phyloP scores from a whole-genome alignment of 2,888 invertebrate genomes.

The Polia nebulosa region DNA sequence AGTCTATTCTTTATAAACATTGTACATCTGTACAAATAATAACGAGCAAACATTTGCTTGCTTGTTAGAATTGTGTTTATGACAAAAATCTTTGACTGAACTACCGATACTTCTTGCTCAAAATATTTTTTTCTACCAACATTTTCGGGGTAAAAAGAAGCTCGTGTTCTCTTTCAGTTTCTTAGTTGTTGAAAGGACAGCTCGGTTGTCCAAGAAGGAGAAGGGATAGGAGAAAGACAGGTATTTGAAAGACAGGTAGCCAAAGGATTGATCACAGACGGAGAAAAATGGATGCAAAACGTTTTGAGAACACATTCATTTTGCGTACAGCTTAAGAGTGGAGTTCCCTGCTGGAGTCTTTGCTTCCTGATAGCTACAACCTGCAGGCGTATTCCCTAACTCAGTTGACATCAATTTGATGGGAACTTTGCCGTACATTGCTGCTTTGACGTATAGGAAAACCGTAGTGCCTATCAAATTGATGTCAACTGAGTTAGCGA shows the following conservation, averaged over 20 bases:
- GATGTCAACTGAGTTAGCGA: too few relatives aligned
- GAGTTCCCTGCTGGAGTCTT: too few relatives aligned
- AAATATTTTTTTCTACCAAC: background rate
- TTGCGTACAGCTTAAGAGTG: too few relatives aligned
- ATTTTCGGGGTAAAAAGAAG: background rate
- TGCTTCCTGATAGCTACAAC: too few relatives aligned
- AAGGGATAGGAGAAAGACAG: background rate
- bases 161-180: background rate
- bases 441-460: too few relatives aligned
- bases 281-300: too few relatives aligned
- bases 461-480: too few relatives aligned
- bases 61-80: slow-evolving; percentile 32
- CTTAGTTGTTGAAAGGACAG: background rate
- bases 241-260: background rate
- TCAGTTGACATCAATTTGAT: too few relatives aligned
- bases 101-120: background rate
- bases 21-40: slow-evolving; percentile 47
- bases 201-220: too few relatives aligned
- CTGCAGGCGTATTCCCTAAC: too few relatives aligned
- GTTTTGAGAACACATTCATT: too few relatives aligned
- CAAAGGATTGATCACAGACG: background rate
- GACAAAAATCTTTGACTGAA: slow-evolving; percentile 29
- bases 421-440: too few relatives aligned
- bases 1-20: slow-evolving; percentile 36
- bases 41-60: slow-evolving; percentile 21